phyloP scores from a whole-genome alignment of 2,797 vertebrate species.

The Margarornis squamiger region DNA sequence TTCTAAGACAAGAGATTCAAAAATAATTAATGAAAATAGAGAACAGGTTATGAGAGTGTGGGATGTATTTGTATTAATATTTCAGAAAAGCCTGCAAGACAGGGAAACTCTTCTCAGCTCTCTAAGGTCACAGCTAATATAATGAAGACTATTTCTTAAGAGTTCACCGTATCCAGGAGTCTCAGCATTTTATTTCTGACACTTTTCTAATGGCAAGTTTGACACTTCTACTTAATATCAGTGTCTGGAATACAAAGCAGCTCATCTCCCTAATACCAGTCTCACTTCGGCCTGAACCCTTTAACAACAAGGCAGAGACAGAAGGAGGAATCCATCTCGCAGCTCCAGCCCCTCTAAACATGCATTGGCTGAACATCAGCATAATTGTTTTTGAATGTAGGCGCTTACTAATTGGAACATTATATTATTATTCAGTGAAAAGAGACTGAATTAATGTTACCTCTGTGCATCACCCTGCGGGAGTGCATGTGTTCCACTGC shows the following conservation, averaged over 20 bases:
- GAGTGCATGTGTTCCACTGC: constrained; percentile 90
- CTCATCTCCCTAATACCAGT: constrained; percentile 33
- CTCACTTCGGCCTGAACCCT: constrained; percentile 44
- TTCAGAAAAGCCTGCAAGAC: constrained; percentile 32
- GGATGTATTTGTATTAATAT: constrained; percentile 26
- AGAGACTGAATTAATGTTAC: constrained; percentile 78
- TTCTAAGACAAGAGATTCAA: not conserved
- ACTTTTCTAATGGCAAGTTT: constrained; percentile 37
- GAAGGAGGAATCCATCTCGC: constrained; percentile 63
- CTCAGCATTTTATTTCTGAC: constrained; percentile 60
- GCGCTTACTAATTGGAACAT: constrained; percentile 75
- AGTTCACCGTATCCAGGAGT: not conserved
- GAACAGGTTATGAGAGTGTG: not conserved
- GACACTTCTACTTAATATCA: constrained; percentile 41
- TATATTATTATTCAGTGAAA: constrained; percentile 75
- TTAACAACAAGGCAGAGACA: constrained; percentile 59
- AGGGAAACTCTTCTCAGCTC: constrained; percentile 41
- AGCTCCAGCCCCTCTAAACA: constrained; percentile 58
- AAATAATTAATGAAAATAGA: constrained; percentile 36
- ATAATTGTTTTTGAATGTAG: constrained; percentile 74
- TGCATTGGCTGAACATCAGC: constrained; percentile 71
- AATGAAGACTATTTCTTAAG: constrained; percentile 33
- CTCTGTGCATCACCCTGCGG: constrained; percentile 87
- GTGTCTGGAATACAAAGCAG: constrained; percentile 15
- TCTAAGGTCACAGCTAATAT: constrained; percentile 42